Evolutionary conservation across 2,797 vertebrate species (phyloP).

Genomic region (Pachyuromys duprasi): DNA sequence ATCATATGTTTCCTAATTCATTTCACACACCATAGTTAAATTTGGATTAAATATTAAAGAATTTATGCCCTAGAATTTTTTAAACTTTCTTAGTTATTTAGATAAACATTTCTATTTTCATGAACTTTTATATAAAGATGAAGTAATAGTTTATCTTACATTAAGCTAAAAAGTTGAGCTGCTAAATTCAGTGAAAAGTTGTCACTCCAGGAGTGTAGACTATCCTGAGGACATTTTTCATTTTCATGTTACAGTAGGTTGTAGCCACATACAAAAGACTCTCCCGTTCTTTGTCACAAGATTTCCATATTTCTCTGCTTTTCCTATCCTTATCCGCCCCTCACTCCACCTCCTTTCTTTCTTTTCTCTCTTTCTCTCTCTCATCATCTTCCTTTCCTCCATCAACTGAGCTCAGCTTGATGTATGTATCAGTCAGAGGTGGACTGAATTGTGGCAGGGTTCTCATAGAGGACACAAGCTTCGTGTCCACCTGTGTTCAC

Average conservation of each 20-base stretch:
- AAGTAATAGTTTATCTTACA: not conserved
- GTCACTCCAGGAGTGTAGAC: not conserved
- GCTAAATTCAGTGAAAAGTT: constrained; percentile 38
- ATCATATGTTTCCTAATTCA: not conserved
- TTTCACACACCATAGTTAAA: constrained; percentile 8
- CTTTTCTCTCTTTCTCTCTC: too few relatives aligned
- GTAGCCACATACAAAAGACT: not conserved
- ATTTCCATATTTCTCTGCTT: not conserved
- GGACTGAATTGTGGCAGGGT: not conserved
- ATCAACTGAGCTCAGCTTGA: not conserved
- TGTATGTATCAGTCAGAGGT: not conserved
- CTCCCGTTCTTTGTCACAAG: not conserved
- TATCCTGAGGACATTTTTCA: not conserved
- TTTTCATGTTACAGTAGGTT: not conserved
- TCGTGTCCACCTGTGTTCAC: not conserved
- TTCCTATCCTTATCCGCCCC: not conserved
- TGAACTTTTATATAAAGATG: constrained; percentile 9
- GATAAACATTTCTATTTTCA: constrained; percentile 25
- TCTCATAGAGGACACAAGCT: not conserved
- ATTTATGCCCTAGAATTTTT: constrained; percentile 54
- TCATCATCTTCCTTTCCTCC: not conserved
- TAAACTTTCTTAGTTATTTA: constrained; percentile 26
- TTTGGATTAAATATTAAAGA: constrained; percentile 49
- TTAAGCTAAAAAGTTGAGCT: constrained; percentile 28
- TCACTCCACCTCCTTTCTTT: not conserved